Evolutionary conservation across 2,797 vertebrate species (phyloP).

Genomic region (Falco naumanni): DNA sequence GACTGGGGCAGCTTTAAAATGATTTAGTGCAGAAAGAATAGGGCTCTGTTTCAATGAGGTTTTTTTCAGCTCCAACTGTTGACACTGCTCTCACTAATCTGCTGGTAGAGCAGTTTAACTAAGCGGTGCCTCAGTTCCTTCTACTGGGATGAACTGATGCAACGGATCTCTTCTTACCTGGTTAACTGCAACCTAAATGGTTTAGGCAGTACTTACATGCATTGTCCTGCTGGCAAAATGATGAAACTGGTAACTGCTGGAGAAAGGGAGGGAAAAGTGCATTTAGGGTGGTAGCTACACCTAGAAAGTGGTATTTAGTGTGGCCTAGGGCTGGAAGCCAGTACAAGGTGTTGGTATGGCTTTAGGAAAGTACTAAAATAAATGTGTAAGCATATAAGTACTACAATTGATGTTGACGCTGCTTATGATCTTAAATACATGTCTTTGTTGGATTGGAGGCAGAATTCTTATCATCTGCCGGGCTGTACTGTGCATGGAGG

Average conservation of each 20-base stretch:
- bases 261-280: not conserved
- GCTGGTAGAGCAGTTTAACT: not conserved
- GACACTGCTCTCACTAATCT: not conserved
- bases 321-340: not conserved
- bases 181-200: not conserved
- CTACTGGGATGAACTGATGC: not conserved
- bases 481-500: not conserved
- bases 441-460: not conserved
- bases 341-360: not conserved
- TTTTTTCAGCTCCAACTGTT: not conserved
- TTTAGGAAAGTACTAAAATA: not conserved
- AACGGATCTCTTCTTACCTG: not conserved
- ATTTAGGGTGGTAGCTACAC: not conserved
- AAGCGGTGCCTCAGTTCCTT: not conserved
- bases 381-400: not conserved
- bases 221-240: not conserved
- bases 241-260: not conserved
- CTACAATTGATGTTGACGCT: not conserved
- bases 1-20: not conserved
- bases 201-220: not conserved
- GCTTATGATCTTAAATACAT: not conserved
- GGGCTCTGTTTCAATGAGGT: not conserved
- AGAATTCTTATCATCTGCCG: not conserved
- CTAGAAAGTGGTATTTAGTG: not conserved
- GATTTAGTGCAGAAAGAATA: not conserved